These are phyloP conservation scores for Leguminivora glycinivorella DNA, from an alignment of 1,140 invertebrate genomes.

Conservation along the genomic window DNA sequence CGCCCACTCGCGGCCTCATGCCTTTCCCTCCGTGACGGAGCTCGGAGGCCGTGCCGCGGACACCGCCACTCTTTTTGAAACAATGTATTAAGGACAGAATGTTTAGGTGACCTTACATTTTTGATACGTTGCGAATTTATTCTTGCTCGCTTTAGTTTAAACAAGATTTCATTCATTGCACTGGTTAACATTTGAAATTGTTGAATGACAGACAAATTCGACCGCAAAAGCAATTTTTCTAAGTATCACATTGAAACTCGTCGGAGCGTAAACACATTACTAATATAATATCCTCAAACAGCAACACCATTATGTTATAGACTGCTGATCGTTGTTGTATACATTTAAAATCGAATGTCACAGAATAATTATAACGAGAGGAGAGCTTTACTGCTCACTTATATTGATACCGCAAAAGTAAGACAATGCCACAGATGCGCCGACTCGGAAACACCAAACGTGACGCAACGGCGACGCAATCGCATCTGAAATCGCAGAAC, in stretches of 20 bases:
- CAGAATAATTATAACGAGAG: not conserved
- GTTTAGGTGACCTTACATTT: slow-evolving; percentile 16
- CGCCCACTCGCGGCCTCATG: slow-evolving; percentile 41
- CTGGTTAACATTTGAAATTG: not conserved
- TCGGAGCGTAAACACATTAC: not conserved
- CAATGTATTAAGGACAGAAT: slow-evolving; percentile 28
- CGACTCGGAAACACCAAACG: not conserved
- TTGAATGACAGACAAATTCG: too few relatives aligned
- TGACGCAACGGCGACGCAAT: slow-evolving; percentile 18
- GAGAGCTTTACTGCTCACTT: not conserved
- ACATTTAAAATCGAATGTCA: not conserved
- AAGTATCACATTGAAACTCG: not conserved
- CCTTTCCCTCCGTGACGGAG: slow-evolving; percentile 48
- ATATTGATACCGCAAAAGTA: not conserved
- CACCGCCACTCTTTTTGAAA: slow-evolving; percentile 23
- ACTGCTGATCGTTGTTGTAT: not conserved
- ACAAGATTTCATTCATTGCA: not conserved
- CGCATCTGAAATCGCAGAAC: slow-evolving; percentile 5
- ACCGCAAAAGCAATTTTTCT: not conserved
- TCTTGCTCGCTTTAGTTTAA: not conserved
- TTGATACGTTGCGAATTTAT: not conserved
- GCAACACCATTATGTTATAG: not conserved
- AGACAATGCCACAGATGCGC: slow-evolving; percentile 6
- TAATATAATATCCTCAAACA: too few relatives aligned
- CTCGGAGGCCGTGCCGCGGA: slow-evolving; percentile 31